Base-by-base conservation (phyloP, 2,888 invertebrate genomes). In the Cenopis cana region DNA sequence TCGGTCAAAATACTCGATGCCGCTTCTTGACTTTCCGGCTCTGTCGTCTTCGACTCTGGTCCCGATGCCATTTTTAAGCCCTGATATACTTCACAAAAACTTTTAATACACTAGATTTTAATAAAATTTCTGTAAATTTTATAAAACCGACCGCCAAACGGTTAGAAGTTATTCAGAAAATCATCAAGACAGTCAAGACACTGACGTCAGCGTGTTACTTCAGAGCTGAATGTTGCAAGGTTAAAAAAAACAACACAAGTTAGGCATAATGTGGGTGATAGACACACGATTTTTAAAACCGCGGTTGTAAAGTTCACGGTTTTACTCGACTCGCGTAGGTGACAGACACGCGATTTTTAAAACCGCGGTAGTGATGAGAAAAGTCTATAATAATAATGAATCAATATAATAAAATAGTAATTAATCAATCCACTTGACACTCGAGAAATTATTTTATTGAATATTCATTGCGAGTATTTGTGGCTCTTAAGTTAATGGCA, bases 1-100 rank as follows among this genome's bases (percentile, higher is more conserved):
- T 95, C 95, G 76, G 82, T 80, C 69, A 94, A 74, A 75, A 94
- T 87, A 83, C 81, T 89, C 62, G 85, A 78, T 64, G 86, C 76
- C 59, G 84, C 78, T 60, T 82, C 81, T 54, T 79, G 71, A 71
- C 74, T 84, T 60, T 85, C 86, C 33, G 76, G 74, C 69, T 86
- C 87, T 55, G 84, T 75, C 29, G 81, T 70, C 78, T 89, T 86
- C 56, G 81, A 81, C 56, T 91, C 91, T 18, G 89, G 81, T 70
- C 80, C 73, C 75, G 91, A 86, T 72, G 85, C 85, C 92, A 92
- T 92, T 76, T 77, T 86, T 38, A 56, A 52, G 64, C 12, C 52
- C 52, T 17, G 17, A 69, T 66, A 29, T 59, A 10, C 56, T 50
- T 74, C 71, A 73, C 68, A 73, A 72, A 64, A 76, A 74, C 46